Evolutionary conservation across 64 coral and sea anemone genomes (phyloP).

Genomic region (Anthopleura sola): DNA sequence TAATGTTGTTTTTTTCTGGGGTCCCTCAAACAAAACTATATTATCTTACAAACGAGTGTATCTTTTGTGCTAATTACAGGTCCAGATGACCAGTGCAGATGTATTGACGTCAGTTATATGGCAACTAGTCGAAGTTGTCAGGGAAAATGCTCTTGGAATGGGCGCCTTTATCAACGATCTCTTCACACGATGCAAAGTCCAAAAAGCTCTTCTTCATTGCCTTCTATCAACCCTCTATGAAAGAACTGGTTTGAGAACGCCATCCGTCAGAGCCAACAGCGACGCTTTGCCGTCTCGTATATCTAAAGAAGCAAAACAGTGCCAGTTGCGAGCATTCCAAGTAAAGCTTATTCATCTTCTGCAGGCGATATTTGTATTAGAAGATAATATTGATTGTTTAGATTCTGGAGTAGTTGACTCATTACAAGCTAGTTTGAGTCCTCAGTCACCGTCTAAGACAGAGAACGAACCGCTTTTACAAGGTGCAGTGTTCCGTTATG

Average conservation of each 20-base stretch:
- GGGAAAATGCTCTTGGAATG: constrained; percentile 76
- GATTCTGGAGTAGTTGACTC: constrained; percentile 39
- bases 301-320: constrained; percentile 23
- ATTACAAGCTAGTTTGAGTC: constrained; percentile 14
- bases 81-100: constrained; percentile 80
- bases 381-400: constrained; percentile 45
- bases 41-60: background rate
- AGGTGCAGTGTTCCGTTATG: constrained; percentile 50
- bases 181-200: constrained; percentile 92
- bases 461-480: constrained; percentile 31
- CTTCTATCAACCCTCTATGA: constrained; percentile 72
- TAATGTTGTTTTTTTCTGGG: too few species aligned
- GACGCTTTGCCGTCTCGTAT: constrained; percentile 5
- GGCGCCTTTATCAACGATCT: constrained; percentile 90
- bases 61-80: background rate
- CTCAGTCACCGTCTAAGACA: constrained; percentile 33
- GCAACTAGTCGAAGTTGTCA: constrained; percentile 84
- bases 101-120: constrained; percentile 61
- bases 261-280: constrained; percentile 5
- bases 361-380: constrained; percentile 76
- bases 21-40: too few species aligned
- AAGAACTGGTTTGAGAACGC: constrained; percentile 47
- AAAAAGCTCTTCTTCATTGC: constrained; percentile 93
- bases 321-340: constrained; percentile 48
- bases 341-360: constrained; percentile 76